Percentiles rank a stretch among this genome's conserved stretches.
Evolutionary conservation across 2,888 invertebrate genomes (phyloP).

Genomic region (Tridacna gigas): DNA sequence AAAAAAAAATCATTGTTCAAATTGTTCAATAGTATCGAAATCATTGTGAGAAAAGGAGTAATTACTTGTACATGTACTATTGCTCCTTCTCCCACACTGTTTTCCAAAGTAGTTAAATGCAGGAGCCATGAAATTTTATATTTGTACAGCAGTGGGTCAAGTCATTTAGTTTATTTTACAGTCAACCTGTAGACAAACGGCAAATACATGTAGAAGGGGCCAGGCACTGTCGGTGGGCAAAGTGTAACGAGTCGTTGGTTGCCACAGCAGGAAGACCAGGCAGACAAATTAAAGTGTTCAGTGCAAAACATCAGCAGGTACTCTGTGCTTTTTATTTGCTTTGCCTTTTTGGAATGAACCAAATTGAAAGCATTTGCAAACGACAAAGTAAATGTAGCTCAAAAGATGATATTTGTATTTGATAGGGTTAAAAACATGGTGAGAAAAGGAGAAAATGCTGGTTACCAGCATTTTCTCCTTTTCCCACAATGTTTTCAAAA

Average conservation of each 20-base stretch:
- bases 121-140: too few relatives aligned
- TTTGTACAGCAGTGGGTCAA: too few relatives aligned
- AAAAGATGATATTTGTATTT: too few relatives aligned
- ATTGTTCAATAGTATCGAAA: too few relatives aligned
- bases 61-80: too few relatives aligned
- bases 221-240: constrained; percentile 88
- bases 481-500: neutral
- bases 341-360: too few relatives aligned
- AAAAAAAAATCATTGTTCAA: too few relatives aligned
- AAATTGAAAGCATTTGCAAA: too few relatives aligned
- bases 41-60: too few relatives aligned
- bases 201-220: constrained; percentile 89
- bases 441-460: neutral
- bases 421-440: neutral
- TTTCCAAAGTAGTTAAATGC: too few relatives aligned
- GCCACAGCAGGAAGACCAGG: constrained; percentile 90
- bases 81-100: too few relatives aligned
- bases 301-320: constrained; percentile 87
- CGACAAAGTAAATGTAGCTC: too few relatives aligned
- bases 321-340: neutral
- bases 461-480: neutral
- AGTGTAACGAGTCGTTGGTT: constrained; percentile 88
- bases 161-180: constrained; percentile 74
- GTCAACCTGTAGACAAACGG: constrained; percentile 88
- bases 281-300: constrained; percentile 88